Base-by-base conservation (phyloP, 2,113 vertebrate species). In the Bolborhynchus lineola region DNA sequence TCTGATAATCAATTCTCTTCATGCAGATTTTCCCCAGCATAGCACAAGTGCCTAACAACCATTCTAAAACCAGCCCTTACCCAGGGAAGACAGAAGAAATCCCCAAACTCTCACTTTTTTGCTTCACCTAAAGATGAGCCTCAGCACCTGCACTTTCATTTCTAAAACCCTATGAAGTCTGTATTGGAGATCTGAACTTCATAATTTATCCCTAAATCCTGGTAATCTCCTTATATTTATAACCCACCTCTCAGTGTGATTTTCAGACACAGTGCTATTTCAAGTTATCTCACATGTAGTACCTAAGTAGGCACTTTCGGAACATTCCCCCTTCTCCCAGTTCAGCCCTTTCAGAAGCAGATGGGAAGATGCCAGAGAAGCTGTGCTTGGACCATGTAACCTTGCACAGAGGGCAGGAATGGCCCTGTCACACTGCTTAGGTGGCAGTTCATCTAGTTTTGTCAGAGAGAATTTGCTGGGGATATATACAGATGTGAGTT, bases 321-420 rank as follows among this genome's bases (percentile, higher is more conserved):
- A 52, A 44, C 24, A 9, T 13, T 19, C 33, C 49, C 35, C 7
- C 18, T 37, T 25, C 15, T 65, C 50, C 49, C 46, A 47, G 46
- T 35, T 47, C 41, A 69, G 53, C 50, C 49, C 42, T 59, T 1
- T 0, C 24, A 19, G 71, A 44, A 31, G 49, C 10, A 63, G 37
- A 25, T 1, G 28, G 28, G 57, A 39, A 50, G 49, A 46, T 31
- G 24, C 28, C 39, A 33, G 15, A 10, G 1, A 2, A 57, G 37
- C 10, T 19, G 37, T 35, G 2, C 31, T 62, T 6, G 3, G 50
- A 69, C 41, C 67, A 19, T 14, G 4, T 17, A 20, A 24, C 28
- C 14, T 46, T 25, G 31, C 8, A 0, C 1, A 0, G 25, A 41
- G 12, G 10, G 0, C 0, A 2, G 39, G 33, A 81, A 44, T 3